Percentiles rank a stretch among this genome's conserved stretches.
Conservation (phyloP, 2,113 vertebrate species). For the Psittacus erithacus region DNA sequence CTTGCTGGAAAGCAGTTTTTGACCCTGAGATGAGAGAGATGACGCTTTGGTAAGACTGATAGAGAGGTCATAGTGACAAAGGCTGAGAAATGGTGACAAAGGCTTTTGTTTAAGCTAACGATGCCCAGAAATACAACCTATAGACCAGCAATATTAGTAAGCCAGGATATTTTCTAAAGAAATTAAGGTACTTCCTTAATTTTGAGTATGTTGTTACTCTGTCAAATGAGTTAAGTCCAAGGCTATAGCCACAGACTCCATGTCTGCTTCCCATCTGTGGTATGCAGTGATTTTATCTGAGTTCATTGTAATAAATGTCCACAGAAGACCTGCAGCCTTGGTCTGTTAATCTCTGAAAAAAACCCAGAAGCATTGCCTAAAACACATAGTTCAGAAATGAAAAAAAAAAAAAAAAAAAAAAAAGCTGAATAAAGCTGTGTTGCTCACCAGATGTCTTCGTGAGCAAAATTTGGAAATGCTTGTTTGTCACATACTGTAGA, state of each 20-base stretch:
- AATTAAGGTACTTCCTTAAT: background rate
- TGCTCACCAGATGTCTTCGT: background rate
- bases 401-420: background rate
- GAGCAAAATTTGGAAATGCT: background rate
- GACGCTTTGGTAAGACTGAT: background rate
- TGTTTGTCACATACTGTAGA: background rate
- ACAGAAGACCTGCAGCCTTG: background rate
- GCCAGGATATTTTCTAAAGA: background rate
- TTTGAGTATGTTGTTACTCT: background rate
- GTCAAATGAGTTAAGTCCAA: background rate
- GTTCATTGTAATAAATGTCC: background rate
- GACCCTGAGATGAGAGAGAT: background rate
- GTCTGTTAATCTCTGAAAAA: background rate
- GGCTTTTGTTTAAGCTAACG: background rate
- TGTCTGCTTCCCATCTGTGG: background rate
- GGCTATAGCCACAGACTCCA: background rate
- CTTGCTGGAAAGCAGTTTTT: background rate
- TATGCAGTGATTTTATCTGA: background rate
- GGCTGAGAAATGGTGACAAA: background rate
- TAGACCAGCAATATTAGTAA: background rate
- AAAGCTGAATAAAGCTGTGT: background rate
- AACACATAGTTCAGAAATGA: background rate
- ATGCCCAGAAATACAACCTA: background rate
- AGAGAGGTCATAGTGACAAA: background rate
- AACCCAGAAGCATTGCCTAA: background rate